Percentiles rank a stretch among this genome's conserved stretches.
These are phyloP conservation scores for Drosophila azteca DNA, from an alignment of 1,140 invertebrate species.

Conservation along the genomic window DNA sequence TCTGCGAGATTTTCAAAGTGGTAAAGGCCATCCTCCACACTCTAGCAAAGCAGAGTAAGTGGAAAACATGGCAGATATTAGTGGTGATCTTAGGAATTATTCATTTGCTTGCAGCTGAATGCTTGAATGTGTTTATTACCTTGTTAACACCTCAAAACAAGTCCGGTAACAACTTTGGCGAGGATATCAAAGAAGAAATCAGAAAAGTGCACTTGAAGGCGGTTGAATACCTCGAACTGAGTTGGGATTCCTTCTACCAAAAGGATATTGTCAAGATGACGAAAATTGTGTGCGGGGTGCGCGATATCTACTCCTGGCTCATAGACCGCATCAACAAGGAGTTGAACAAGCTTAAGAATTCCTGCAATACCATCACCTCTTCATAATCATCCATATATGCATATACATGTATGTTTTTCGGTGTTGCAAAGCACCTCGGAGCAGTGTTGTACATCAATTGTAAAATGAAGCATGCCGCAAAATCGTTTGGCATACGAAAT, in stretches of 20 bases:
- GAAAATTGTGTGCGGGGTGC: conserved; percentile 96
- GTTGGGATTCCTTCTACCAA: too few species aligned
- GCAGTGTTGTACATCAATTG: too few species aligned
- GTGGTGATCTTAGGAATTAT: too few species aligned
- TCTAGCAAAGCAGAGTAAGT: conserved; percentile 96
- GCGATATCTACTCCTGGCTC: conserved; percentile 98
- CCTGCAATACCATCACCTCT: conserved; percentile 92
- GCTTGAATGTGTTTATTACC: too few species aligned
- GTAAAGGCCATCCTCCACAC: conserved; percentile 97
- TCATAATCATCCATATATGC: conserved; percentile 86
- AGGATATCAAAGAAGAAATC: conserved; percentile 97
- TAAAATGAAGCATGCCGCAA: too few species aligned
- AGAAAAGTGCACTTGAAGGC: conserved; percentile 99
- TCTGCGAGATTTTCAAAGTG: conserved; percentile 91
- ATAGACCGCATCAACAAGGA: conserved; percentile 98
- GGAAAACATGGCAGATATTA: conserved; percentile 61
- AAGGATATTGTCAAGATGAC: conserved; percentile 92
- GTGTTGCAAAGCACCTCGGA: too few species aligned
- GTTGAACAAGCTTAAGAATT: conserved; percentile 97
- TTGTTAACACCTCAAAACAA: too few species aligned
- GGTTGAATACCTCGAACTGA: conserved; percentile 91
- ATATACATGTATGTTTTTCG: not conserved
- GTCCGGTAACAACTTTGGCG: conserved; percentile 99
- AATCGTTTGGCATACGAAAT: too few species aligned
- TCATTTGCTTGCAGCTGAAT: conserved; percentile 9